Percentiles rank a stretch among this genome's conserved stretches.
Conservation (phyloP, 2,888 invertebrate species). For the Charanyca ferruginea region DNA sequence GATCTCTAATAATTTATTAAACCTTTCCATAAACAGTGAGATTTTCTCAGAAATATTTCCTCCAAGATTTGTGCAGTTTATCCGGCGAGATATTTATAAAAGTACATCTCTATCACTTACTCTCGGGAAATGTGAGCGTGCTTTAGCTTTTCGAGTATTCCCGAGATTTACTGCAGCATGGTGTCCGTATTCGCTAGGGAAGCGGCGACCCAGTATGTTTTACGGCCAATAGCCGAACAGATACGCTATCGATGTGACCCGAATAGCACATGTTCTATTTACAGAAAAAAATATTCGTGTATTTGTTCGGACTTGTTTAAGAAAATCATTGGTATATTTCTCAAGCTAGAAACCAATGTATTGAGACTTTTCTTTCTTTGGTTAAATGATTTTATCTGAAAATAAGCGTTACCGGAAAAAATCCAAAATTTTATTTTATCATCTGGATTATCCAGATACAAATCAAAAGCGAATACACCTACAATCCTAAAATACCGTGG, state of each 20-base stretch:
- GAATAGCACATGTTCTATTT: constrained; percentile 56
- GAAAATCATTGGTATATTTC: constrained; percentile 11
- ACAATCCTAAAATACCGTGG: no score
- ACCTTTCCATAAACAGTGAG: constrained; percentile 4
- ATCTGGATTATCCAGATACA: neutral
- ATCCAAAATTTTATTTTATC: neutral
- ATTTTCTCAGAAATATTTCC: constrained; percentile 36
- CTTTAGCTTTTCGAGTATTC: constrained; percentile 13
- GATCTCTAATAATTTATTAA: constrained; percentile 34
- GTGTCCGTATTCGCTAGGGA: constrained; percentile 64
- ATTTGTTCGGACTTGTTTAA: constrained; percentile 31
- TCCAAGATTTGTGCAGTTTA: constrained; percentile 26
- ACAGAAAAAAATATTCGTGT: constrained; percentile 43
- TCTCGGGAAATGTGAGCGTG: constrained; percentile 38
- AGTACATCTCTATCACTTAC: constrained; percentile 32
- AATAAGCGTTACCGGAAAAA: neutral
- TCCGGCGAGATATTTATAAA: constrained; percentile 24
- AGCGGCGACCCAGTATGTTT: constrained; percentile 68
- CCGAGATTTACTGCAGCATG: constrained; percentile 44
- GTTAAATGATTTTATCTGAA: constrained; percentile 1
- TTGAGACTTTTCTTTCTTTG: constrained; percentile 12
- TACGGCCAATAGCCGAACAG: constrained; percentile 60
- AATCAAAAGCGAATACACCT: no score
- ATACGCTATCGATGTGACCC: constrained; percentile 72
- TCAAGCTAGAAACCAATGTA: no score